Evolutionary conservation across 2,888 invertebrate species (phyloP), one percentile per base, ranked within the genome.

Genomic region (Idaea aversata): DNA sequence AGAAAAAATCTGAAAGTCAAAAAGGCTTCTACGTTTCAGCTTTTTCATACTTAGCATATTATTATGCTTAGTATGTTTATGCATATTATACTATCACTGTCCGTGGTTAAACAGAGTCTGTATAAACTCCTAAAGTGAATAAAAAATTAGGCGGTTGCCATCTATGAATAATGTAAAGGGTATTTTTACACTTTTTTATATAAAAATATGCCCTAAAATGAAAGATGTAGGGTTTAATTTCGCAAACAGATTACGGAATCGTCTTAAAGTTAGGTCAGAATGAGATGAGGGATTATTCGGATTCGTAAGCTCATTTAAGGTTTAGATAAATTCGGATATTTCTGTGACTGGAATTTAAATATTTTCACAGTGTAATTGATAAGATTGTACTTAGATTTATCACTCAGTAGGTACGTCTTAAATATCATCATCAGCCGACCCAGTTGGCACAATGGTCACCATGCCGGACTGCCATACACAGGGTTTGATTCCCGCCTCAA

Each of bases 51-150:
- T 64, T 61, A 65, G 61, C 68, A 70, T 65, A 47, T 47, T 65
- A 47, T 47, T 47, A 47, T 47, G 10, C 47, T 47, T 25, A 25
- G 25, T 47, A 47, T 47, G 10, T 13, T 47, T 64, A 67, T 68
- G 66, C 68, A 68, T 67, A 59, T 59, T 67, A 59, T 59, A 65
- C 64, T 59, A 63, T 65, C 65, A 61, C 66, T 67, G 64, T 57
- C 62, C 66, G 57, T 61, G 62, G 59, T 60, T 59, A 62, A 61
- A 65, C 65, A 65, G 67, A 72, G 61, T 69, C 66, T 66, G 61
- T 67, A 76, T 76, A 79, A 78, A 76, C 67, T 72, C 70, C 67
- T 70, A 76, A 76, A 76, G 76, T 75, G 77, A 80, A 79, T 77
- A 72, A 63, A 72, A 67, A 75, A 79, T 77, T 71, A 74, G 73